Evolutionary conservation across 30 jellyfish, hydroid and myxozoan genomes (phyloP).

Genomic region (Rhopilema esculentum): DNA sequence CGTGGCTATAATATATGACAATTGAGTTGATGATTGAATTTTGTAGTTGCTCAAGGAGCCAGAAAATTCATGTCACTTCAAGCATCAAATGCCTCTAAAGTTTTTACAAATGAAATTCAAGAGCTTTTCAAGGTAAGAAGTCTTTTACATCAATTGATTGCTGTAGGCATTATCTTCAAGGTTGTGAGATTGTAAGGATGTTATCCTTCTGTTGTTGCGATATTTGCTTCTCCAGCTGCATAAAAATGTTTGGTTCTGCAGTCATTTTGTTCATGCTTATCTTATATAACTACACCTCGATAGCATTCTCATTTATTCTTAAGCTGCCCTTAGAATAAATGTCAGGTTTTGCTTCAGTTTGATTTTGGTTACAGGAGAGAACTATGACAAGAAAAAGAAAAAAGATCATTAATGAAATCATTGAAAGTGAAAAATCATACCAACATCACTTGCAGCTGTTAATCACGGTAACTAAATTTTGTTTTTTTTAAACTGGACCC

Average conservation of each 20-base stretch:
- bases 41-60: constrained; percentile 68
- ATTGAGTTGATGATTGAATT: not conserved
- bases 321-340: too few relatives aligned
- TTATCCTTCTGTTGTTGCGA: too few relatives aligned
- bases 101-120: constrained; percentile 54
- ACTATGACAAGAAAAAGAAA: constrained; percentile 71
- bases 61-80: constrained; percentile 72
- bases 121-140: constrained; percentile 62
- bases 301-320: too few relatives aligned
- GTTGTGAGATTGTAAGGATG: too few relatives aligned
- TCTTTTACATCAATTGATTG: not conserved
- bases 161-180: not conserved
- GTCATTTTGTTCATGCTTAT: too few relatives aligned
- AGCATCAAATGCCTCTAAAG: constrained; percentile 67
- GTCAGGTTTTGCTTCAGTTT: too few relatives aligned
- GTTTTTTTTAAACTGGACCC: too few relatives aligned
- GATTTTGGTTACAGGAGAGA: constrained; percentile 53
- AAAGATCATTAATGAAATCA: constrained; percentile 79
- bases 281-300: too few relatives aligned
- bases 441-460: constrained; percentile 75
- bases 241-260: too few relatives aligned
- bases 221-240: too few relatives aligned
- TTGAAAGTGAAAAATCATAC: constrained; percentile 85
- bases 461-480: constrained; percentile 50
- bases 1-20: too few relatives aligned